Evolutionary conservation across 2,888 invertebrate genomes (phyloP).

Genomic region (Ellobium chinense): DNA sequence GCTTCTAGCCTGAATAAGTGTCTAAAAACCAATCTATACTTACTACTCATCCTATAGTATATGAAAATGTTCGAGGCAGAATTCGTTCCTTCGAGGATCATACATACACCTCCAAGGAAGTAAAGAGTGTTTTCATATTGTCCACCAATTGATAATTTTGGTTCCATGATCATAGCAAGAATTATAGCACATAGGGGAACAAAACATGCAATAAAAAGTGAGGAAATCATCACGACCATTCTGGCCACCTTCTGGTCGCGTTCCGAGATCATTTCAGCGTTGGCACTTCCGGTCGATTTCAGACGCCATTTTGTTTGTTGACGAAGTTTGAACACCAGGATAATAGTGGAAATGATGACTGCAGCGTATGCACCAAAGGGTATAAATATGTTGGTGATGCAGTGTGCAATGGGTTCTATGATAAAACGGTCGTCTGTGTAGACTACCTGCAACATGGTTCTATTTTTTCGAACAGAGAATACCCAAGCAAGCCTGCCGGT

Average conservation of each 20-base stretch:
- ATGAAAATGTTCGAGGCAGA: background rate
- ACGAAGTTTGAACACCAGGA: background rate
- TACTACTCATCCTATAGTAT: no score
- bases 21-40: no score
- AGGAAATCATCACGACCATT: constrained; percentile 1
- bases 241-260: background rate
- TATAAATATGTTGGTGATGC: background rate
- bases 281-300: no score
- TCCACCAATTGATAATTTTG: background rate
- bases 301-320: background rate
- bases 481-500: background rate
- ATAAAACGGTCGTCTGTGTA: background rate
- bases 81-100: background rate
- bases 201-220: background rate
- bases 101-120: background rate
- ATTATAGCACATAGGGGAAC: background rate
- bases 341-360: background rate
- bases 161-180: background rate
- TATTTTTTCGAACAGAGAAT: background rate
- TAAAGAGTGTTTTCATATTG: background rate
- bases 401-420: background rate
- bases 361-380: background rate
- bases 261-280: background rate
- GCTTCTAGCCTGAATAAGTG: no score
- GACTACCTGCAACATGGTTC: background rate